Conservation (phyloP, 2,113 vertebrate species). For the Oryzias woworae region DNA sequence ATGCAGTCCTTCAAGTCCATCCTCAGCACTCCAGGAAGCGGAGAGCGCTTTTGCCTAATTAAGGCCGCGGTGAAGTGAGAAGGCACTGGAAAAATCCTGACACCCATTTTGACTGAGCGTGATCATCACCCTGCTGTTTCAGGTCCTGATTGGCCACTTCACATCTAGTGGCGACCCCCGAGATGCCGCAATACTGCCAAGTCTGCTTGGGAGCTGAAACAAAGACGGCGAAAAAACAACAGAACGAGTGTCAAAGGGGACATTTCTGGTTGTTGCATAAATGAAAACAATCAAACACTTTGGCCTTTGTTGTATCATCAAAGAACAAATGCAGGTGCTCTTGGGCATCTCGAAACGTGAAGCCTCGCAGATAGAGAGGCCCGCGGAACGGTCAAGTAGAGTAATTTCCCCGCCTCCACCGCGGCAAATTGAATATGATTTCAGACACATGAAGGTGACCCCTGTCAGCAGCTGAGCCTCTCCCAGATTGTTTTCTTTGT, state of each 20-base stretch:
- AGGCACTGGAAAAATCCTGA: conserved; percentile 53
- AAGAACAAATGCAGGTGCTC: conserved; percentile 32
- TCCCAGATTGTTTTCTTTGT: conserved; percentile 80
- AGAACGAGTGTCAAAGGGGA: conserved; percentile 4
- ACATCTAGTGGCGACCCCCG: conserved; percentile 66
- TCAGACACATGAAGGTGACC: conserved; percentile 82
- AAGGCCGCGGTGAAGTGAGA: conserved; percentile 51
- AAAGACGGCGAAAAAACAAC: not conserved
- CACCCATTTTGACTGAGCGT: conserved; percentile 62
- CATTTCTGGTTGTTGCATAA: not conserved
- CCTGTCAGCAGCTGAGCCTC: conserved; percentile 71
- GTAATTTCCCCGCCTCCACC: conserved; percentile 59
- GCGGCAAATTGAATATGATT: conserved; percentile 80
- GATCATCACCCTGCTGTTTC: conserved; percentile 71
- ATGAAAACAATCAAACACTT: conserved; percentile 3
- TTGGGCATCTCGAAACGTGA: conserved; percentile 43
- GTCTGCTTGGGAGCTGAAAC: conserved; percentile 56
- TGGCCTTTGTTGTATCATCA: conserved; percentile 15
- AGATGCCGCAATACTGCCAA: conserved; percentile 58
- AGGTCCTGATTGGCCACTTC: conserved; percentile 77
- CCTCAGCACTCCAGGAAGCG: conserved; percentile 22
- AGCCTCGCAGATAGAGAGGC: conserved; percentile 41
- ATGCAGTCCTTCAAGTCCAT: conserved; percentile 37
- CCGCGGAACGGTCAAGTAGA: conserved; percentile 65
- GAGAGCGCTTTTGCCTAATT: conserved; percentile 48